A percentile compares a stretch with the other conserved stretches of the same genome.
Evolutionary conservation across 2,113 vertebrate species (phyloP).

Genomic region (Hoplias malabaricus): DNA sequence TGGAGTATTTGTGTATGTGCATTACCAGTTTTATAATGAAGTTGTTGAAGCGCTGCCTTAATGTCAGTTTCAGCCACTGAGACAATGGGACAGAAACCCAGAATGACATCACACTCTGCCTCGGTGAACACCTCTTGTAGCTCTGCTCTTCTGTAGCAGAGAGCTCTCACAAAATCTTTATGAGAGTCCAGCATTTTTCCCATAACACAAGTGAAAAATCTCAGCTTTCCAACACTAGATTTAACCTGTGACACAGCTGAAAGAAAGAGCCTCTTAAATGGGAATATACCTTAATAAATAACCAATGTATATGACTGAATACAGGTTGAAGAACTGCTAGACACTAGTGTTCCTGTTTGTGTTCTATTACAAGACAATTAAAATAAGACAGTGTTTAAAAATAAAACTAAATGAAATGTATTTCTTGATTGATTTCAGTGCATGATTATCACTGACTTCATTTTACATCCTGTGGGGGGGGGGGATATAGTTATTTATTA

Average conservation of each 20-base stretch:
- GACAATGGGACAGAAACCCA: conserved; percentile 26
- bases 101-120: not conserved
- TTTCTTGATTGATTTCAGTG: too few species aligned
- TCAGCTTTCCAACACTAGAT: not conserved
- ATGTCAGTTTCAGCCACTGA: conserved; percentile 20
- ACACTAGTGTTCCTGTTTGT: too few species aligned
- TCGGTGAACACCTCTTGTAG: not conserved
- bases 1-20: not conserved
- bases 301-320: too few species aligned
- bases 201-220: not conserved
- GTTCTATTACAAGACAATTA: too few species aligned
- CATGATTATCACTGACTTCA: too few species aligned
- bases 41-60: conserved; percentile 9
- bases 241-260: not conserved
- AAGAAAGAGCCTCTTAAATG: too few species aligned
- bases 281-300: too few species aligned
- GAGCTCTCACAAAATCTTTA: not conserved
- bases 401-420: too few species aligned
- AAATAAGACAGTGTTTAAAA: too few species aligned
- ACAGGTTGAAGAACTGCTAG: too few species aligned
- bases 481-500: too few species aligned
- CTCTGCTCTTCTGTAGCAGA: not conserved
- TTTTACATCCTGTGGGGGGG: too few species aligned
- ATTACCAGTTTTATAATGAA: conserved; percentile 15
- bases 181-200: not conserved